phyloP scores from a whole-genome alignment of 2,797 vertebrate genomes.

The Enteromius argenteus region DNA sequence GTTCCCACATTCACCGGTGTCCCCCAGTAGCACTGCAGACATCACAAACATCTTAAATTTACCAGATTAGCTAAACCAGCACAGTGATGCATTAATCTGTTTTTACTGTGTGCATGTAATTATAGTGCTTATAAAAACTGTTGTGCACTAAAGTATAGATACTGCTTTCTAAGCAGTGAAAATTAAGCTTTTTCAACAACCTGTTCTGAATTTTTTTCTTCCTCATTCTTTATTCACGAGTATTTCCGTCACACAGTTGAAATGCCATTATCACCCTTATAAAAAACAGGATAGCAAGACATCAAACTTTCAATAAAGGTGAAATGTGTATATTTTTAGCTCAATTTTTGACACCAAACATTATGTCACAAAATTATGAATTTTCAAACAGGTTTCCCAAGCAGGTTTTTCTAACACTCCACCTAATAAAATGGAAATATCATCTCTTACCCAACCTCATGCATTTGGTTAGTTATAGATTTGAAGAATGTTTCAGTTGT shows the following conservation, averaged over 20 bases:
- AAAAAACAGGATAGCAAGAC: background rate
- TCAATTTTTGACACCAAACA: background rate
- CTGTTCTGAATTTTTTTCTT: background rate
- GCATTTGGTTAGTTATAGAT: background rate
- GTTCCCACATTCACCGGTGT: background rate
- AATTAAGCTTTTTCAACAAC: background rate
- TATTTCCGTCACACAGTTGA: background rate
- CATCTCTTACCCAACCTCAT: background rate
- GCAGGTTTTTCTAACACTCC: background rate
- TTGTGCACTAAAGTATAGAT: background rate
- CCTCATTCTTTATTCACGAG: background rate
- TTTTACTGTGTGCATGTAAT: background rate
- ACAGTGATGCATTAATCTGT: background rate
- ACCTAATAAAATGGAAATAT: background rate
- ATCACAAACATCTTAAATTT: background rate
- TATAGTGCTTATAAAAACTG: background rate
- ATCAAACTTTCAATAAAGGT: background rate
- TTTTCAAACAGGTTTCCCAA: background rate
- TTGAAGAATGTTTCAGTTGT: constrained; percentile 1
- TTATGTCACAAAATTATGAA: background rate
- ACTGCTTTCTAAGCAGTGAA: background rate
- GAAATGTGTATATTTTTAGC: background rate
- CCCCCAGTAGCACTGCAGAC: background rate
- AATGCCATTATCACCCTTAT: constrained; percentile 1
- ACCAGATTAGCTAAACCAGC: background rate